These are phyloP conservation scores for Cancer borealis DNA, from an alignment of 2,888 invertebrate species.

Conservation along the genomic window DNA sequence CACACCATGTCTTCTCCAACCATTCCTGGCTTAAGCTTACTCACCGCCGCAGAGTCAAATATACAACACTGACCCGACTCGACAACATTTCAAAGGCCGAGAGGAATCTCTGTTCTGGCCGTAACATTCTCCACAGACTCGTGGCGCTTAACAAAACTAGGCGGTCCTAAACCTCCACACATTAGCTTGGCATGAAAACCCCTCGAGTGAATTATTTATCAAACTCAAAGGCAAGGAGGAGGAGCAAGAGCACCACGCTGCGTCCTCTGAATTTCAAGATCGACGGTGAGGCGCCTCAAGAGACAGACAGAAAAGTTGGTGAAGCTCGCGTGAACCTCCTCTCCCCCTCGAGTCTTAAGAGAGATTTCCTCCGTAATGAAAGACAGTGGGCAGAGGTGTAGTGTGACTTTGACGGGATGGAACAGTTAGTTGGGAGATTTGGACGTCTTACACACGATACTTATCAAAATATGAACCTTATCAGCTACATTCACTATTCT, in stretches of 20 bases:
- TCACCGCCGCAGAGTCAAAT: neutral
- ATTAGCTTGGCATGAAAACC: conserved; percentile 21
- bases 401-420: conserved; percentile 42
- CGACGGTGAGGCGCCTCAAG: neutral
- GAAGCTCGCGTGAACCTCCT: neutral
- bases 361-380: conserved; percentile 46
- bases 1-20: neutral
- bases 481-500: neutral
- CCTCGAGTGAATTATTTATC: neutral
- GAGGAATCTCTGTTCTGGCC: neutral
- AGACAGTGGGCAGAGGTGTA: conserved; percentile 53
- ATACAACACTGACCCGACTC: conserved; percentile 8
- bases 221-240: conserved; percentile 9
- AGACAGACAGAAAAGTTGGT: neutral
- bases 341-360: conserved; percentile 3
- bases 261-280: neutral
- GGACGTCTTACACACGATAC: conserved; percentile 39
- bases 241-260: conserved; percentile 27
- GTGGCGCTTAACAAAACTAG: conserved; percentile 21
- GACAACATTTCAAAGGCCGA: neutral
- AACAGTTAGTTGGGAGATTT: conserved; percentile 40
- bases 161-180: conserved; percentile 23
- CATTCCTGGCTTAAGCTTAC: conserved; percentile 3
- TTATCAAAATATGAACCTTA: conserved; percentile 34
- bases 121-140: neutral